phyloP scores from a whole-genome alignment of 35 echinoderm and acorn worm genomes.

The Antedon bifida region DNA sequence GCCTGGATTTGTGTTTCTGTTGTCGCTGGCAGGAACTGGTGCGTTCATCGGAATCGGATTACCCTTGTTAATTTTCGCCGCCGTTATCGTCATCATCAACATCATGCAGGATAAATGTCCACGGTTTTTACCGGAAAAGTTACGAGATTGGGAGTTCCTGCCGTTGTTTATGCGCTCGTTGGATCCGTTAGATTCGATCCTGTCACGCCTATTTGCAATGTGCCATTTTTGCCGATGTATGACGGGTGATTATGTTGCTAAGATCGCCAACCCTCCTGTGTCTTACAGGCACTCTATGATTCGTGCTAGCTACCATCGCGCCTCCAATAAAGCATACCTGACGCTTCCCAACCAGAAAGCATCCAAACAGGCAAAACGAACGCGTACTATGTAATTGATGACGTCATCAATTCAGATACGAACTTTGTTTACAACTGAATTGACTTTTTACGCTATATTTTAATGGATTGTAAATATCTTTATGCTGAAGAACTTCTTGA shows the following conservation, averaged over 20 bases:
- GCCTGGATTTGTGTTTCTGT: slow-evolving; percentile 43
- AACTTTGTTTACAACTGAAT: too few species aligned
- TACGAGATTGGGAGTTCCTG: slow-evolving; percentile 62
- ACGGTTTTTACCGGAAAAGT: slow-evolving; percentile 11
- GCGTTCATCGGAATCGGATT: slow-evolving; percentile 34
- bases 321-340: background rate
- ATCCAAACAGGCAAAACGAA: background rate
- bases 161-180: slow-evolving; percentile 52
- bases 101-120: slow-evolving; percentile 60
- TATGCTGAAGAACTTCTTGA: too few species aligned
- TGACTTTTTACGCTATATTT: too few species aligned
- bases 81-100: slow-evolving; percentile 49
- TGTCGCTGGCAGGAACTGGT: slow-evolving; percentile 46
- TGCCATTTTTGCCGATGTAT: slow-evolving; percentile 1
- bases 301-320: background rate
- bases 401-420: too few species aligned
- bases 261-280: background rate
- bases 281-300: background rate
- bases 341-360: background rate
- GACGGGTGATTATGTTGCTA: background rate
- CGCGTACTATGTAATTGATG: background rate
- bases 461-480: too few species aligned
- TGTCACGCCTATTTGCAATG: background rate
- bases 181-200: slow-evolving; percentile 36
- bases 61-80: slow-evolving; percentile 27